Evolutionary conservation across 1,140 invertebrate species (phyloP).

Genomic region (Polyergus mexicanus): DNA sequence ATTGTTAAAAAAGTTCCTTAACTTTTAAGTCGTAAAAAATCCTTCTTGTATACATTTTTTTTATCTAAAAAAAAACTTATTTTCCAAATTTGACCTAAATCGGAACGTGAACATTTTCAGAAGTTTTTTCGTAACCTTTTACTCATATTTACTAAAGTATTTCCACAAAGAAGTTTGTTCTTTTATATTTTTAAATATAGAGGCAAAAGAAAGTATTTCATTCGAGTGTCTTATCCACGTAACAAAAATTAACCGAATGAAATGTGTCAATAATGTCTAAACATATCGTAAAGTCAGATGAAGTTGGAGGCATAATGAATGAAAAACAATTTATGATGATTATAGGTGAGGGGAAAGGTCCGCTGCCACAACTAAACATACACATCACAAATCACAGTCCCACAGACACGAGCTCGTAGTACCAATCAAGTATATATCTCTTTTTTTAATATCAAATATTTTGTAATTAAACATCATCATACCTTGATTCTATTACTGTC

Average conservation of each 20-base stretch:
- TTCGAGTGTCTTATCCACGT: background rate
- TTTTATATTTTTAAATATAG: background rate
- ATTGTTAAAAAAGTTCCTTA: too few species aligned
- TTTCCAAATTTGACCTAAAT: too few species aligned
- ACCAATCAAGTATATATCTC: background rate
- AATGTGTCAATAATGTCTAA: background rate
- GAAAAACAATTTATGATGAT: constrained; percentile 35
- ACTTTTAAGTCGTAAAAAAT: too few species aligned
- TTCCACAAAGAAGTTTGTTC: too few species aligned
- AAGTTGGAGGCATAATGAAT: constrained; percentile 14
- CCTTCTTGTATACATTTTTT: too few species aligned
- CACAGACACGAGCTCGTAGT: constrained; percentile 54
- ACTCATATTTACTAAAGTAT: too few species aligned
- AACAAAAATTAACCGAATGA: background rate
- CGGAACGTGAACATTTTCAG: too few species aligned
- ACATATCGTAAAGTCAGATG: background rate
- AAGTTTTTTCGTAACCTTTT: too few species aligned
- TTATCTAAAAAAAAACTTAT: too few species aligned
- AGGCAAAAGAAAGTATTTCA: background rate
- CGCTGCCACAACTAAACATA: constrained; percentile 58
- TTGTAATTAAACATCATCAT: constrained; percentile 54
- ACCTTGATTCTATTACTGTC: constrained; percentile 22
- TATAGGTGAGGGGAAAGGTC: constrained; percentile 14
- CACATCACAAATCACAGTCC: constrained; percentile 59
- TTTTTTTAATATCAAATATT: constrained; percentile 14